Percentiles rank a stretch among this genome's conserved stretches.
Conservation (phyloP, 2,113 vertebrate genomes). For the Pteropus alecto region DNA sequence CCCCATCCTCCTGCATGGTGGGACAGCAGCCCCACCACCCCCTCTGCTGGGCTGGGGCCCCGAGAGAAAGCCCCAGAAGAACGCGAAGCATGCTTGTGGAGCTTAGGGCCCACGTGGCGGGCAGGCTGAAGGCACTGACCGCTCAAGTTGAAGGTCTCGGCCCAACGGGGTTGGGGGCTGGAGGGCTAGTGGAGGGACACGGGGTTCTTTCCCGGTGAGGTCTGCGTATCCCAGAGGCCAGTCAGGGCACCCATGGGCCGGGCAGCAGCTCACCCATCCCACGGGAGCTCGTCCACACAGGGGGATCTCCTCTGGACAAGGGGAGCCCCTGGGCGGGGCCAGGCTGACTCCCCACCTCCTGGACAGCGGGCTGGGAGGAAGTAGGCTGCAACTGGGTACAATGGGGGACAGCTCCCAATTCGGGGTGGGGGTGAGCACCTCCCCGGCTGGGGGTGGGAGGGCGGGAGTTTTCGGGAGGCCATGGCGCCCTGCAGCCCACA, state of each 20-base stretch:
- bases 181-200: not conserved
- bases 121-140: rapidly evolving
- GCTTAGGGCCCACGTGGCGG: not conserved
- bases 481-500: not conserved
- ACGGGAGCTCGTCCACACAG: not conserved
- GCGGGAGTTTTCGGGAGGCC: not conserved
- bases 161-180: rapidly evolving
- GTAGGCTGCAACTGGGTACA: too few species aligned
- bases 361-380: not conserved
- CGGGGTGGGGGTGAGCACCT: not conserved
- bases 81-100: rapidly evolving
- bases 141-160: not conserved
- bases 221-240: not conserved
- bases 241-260: not conserved
- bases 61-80: not conserved
- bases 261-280: not conserved
- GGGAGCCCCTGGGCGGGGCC: too few species aligned
- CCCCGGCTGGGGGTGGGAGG: not conserved
- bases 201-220: not conserved
- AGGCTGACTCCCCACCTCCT: too few species aligned
- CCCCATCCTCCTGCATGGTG: rapidly evolving
- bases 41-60: not conserved
- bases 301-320: not conserved
- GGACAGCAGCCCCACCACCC: not conserved
- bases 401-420: not conserved